Conservation (phyloP, 2,888 invertebrate species). For the Caenorhabditis sulstoni region DNA sequence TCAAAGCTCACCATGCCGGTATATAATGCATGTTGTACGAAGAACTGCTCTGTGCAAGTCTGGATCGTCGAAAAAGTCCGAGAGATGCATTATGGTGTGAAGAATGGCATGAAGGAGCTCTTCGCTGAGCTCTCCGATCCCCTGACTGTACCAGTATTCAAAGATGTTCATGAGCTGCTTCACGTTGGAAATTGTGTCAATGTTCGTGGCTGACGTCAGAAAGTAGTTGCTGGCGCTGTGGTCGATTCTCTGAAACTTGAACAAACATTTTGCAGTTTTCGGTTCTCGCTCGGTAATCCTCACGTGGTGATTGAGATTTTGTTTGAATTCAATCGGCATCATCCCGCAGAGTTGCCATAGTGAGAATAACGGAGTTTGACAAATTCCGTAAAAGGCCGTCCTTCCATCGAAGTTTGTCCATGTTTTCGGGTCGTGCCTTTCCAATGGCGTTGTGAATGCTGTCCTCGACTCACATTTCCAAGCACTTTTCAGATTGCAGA, state of each 20-base stretch:
- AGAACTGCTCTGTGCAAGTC: constrained; percentile 70
- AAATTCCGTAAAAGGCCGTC: constrained; percentile 62
- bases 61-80: constrained; percentile 77
- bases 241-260: constrained; percentile 32
- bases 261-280: background rate
- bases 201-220: constrained; percentile 65
- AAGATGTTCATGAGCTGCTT: constrained; percentile 77
- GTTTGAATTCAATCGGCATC: constrained; percentile 57
- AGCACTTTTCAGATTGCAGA: constrained; percentile 37
- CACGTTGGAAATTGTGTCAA: constrained; percentile 76
- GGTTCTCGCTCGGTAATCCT: too few relatives aligned
- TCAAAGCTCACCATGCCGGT: constrained; percentile 32
- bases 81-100: constrained; percentile 70
- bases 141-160: constrained; percentile 77
- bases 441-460: constrained; percentile 27
- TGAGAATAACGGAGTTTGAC: constrained; percentile 72
- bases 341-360: constrained; percentile 75
- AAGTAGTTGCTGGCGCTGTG: constrained; percentile 49
- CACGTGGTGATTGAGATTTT: constrained; percentile 44
- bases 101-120: constrained; percentile 68
- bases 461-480: constrained; percentile 42
- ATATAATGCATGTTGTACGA: constrained; percentile 60
- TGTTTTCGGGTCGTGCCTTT: constrained; percentile 12
- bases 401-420: constrained; percentile 39
- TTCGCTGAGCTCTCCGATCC: constrained; percentile 69